phyloP scores from a whole-genome alignment of 2,113 vertebrate genomes.

The Pomatostomus ruficeps region DNA sequence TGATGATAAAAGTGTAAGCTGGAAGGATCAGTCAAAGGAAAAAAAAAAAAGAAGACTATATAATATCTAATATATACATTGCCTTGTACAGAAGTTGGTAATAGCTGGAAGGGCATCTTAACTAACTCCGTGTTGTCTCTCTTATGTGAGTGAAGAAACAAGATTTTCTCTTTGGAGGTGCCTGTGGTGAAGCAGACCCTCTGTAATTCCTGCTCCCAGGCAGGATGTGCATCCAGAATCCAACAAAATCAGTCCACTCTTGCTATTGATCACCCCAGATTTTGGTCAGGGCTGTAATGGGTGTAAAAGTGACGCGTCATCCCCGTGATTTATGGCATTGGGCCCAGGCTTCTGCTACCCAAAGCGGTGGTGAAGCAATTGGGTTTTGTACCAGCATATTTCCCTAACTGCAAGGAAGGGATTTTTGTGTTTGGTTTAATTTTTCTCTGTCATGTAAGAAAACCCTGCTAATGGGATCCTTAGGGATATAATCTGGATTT shows the following conservation, averaged over 20 bases:
- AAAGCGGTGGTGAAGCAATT: neutral
- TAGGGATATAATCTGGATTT: neutral
- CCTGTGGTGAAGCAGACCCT: neutral
- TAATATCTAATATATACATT: neutral
- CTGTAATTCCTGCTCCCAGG: neutral
- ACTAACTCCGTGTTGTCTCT: neutral
- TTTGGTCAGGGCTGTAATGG: neutral
- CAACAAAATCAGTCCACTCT: neutral
- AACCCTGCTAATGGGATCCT: neutral
- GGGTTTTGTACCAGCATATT: neutral
- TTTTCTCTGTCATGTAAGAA: neutral
- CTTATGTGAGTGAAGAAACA: neutral
- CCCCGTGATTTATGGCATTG: neutral
- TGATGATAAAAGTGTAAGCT: neutral
- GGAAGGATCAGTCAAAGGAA: neutral
- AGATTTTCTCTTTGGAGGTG: neutral
- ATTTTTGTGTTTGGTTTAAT: neutral
- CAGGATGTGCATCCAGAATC: neutral
- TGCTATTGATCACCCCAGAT: neutral
- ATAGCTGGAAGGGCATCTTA: neutral
- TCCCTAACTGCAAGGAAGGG: neutral
- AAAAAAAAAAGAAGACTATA: neutral
- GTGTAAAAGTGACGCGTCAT: neutral
- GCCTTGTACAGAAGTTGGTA: neutral
- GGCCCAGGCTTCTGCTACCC: neutral